These are phyloP conservation scores for Muscidifurax raptorellus DNA, from an alignment of 1,140 invertebrate genomes.

Conservation along the genomic window DNA sequence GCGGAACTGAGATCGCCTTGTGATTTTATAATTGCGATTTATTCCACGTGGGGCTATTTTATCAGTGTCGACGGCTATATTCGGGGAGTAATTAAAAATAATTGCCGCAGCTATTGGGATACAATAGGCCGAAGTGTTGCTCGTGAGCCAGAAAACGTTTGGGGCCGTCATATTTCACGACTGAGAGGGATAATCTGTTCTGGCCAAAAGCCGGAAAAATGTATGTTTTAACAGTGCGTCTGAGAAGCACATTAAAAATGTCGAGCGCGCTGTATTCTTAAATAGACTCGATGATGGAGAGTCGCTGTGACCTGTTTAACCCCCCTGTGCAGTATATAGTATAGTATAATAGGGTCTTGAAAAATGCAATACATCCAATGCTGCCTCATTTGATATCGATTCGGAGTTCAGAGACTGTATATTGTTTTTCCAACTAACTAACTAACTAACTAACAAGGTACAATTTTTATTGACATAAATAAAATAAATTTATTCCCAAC, in stretches of 20 bases:
- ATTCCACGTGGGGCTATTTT: neutral
- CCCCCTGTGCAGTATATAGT: too few relatives aligned
- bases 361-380: too few relatives aligned
- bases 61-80: neutral
- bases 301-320: too few relatives aligned
- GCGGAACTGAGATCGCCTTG: too few relatives aligned
- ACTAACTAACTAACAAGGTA: too few relatives aligned
- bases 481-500: too few relatives aligned
- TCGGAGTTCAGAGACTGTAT: too few relatives aligned
- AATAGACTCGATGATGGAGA: neutral
- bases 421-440: too few relatives aligned
- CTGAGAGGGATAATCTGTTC: neutral
- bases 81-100: neutral
- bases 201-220: neutral
- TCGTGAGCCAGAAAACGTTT: neutral
- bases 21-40: neutral
- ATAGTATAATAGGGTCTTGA: too few relatives aligned
- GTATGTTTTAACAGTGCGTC: neutral
- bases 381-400: too few relatives aligned
- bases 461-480: too few relatives aligned
- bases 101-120: neutral
- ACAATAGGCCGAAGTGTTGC: neutral
- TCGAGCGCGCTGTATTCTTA: neutral
- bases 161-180: neutral
- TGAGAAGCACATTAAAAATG: neutral